Evolutionary conservation across 2,888 invertebrate species (phyloP).

Genomic region (Agriotes lineatus): DNA sequence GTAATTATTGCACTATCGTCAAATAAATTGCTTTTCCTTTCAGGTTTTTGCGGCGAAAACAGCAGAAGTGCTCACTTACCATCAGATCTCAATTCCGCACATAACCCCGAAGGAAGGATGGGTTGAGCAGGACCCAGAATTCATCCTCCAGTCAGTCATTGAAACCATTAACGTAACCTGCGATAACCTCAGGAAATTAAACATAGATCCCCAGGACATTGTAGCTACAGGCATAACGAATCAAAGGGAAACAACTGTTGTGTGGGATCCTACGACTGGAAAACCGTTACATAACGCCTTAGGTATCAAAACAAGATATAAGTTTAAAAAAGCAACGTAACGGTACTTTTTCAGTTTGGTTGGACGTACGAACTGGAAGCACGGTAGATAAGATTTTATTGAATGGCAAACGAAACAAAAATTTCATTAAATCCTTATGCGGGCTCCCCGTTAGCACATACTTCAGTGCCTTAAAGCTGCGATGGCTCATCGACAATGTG

Average conservation of each 20-base stretch:
- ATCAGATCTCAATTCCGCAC: slow-evolving; percentile 86
- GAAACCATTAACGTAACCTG: slow-evolving; percentile 89
- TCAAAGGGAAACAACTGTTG: slow-evolving; percentile 96
- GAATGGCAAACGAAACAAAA: slow-evolving; percentile 77
- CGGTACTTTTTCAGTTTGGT: slow-evolving; percentile 49
- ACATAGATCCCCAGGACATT: slow-evolving; percentile 79
- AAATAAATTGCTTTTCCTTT: slow-evolving; percentile 35
- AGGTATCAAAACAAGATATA: slow-evolving; percentile 65
- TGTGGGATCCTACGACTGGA: slow-evolving; percentile 93
- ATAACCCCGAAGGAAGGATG: slow-evolving; percentile 91
- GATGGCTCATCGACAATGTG: slow-evolving; percentile 94
- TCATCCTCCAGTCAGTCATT: slow-evolving; percentile 84
- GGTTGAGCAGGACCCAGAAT: slow-evolving; percentile 94
- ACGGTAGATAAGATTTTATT: slow-evolving; percentile 90
- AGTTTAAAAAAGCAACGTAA: not conserved
- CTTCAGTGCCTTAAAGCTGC: slow-evolving; percentile 93
- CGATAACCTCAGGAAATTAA: slow-evolving; percentile 80
- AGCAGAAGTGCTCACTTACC: slow-evolving; percentile 91
- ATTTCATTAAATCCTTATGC: slow-evolving; percentile 81
- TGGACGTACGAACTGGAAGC: slow-evolving; percentile 90
- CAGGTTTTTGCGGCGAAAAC: slow-evolving; percentile 89
- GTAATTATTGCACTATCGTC: too few relatives aligned
- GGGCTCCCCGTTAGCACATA: slow-evolving; percentile 94
- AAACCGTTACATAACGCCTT: slow-evolving; percentile 95
- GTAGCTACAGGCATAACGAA: slow-evolving; percentile 80